phyloP scores from a whole-genome alignment of 2,797 vertebrate species.

The Danio tinwini region DNA sequence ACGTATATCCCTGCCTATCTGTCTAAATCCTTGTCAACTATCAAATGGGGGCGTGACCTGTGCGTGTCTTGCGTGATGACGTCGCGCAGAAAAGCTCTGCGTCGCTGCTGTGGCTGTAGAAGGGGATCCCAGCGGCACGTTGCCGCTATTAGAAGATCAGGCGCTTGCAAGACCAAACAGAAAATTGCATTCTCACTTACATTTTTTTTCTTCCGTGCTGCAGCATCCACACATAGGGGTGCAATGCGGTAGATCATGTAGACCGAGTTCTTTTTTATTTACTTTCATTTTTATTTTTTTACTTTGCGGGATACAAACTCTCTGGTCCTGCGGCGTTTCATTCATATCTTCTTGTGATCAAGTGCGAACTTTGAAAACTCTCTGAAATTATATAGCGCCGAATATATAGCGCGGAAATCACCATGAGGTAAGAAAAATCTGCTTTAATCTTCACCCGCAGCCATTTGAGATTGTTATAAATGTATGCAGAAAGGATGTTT shows the following conservation, averaged over 20 bases:
- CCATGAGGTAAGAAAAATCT: conserved; percentile 76
- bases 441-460: background rate
- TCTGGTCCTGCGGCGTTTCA: conserved; percentile 53
- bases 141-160: conserved; percentile 64
- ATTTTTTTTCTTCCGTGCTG: conserved; percentile 32
- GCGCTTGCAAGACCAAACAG: conserved; percentile 52
- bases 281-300: conserved; percentile 61
- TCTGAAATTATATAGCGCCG: conserved; percentile 4
- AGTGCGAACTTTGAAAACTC: conserved; percentile 70
- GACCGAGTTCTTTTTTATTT: conserved; percentile 58
- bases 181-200: conserved; percentile 41
- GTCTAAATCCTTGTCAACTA: background rate
- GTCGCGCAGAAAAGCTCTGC: conserved; percentile 61
- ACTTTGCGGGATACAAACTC: conserved; percentile 64
- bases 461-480: background rate
- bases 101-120: conserved; percentile 66
- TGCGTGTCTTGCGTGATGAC: conserved; percentile 69
- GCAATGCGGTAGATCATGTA: conserved; percentile 72
- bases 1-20: background rate
- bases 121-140: conserved; percentile 69
- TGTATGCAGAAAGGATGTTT: background rate
- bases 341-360: conserved; percentile 64
- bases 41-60: conserved; percentile 33
- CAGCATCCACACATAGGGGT: conserved; percentile 42
- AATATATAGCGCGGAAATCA: conserved; percentile 26